Evolutionary conservation across 2,113 vertebrate genomes (phyloP).

Genomic region (Heteronetta atricapilla): DNA sequence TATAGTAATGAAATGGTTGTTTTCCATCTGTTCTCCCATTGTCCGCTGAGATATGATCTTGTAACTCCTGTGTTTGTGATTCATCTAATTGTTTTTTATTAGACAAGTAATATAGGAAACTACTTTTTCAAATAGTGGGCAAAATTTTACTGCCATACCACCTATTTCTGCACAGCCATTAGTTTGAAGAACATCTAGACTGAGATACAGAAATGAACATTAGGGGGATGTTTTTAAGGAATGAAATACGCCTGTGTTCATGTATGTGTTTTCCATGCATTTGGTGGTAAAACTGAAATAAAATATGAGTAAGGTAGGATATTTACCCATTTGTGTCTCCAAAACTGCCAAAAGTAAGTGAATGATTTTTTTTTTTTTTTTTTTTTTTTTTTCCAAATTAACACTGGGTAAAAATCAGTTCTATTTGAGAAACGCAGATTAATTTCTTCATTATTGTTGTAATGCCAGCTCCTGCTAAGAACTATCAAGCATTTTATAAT

Average conservation of each 20-base stretch:
- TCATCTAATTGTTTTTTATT: constrained; percentile 27
- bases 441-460: background rate
- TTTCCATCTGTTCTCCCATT: background rate
- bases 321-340: background rate
- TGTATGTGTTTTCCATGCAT: background rate
- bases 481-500: background rate
- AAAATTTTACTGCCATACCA: background rate
- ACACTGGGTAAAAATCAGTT: background rate
- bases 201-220: background rate
- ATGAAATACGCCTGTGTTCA: background rate
- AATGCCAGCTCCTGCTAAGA: background rate
- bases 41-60: background rate
- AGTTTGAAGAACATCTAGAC: background rate
- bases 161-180: background rate
- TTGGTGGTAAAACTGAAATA: background rate
- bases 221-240: background rate
- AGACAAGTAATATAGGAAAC: background rate
- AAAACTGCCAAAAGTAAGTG: background rate
- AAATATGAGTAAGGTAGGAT: background rate
- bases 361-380: background rate
- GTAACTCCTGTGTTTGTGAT: background rate
- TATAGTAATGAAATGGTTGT: background rate
- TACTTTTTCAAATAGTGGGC: background rate
- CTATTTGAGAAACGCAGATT: background rate
- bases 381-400: too few species aligned